Percentiles rank a stretch among this genome's conserved stretches.
Conservation (phyloP, 23 tunicate species). For the Ciona savignyi region DNA sequence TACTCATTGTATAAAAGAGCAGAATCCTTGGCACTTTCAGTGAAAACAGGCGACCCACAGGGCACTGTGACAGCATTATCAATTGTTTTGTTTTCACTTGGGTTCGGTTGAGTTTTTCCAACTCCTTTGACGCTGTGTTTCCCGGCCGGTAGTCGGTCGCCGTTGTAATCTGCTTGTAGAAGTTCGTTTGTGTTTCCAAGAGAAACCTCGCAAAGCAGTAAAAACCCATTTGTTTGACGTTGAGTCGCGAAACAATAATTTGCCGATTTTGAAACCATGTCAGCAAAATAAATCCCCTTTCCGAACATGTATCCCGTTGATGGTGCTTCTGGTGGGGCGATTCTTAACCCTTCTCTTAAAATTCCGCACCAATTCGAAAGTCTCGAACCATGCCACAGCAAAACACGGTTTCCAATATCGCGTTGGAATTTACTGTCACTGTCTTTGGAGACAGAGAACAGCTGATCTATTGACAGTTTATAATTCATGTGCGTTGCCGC, state of each 20-base stretch:
- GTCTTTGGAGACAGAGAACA: conserved; percentile 33
- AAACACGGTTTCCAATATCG: conserved; percentile 36
- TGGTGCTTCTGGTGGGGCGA: conserved; percentile 89
- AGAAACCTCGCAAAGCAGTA: conserved; percentile 72
- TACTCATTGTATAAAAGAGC: neutral
- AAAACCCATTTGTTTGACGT: conserved; percentile 57
- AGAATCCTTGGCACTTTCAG: neutral
- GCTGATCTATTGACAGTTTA: conserved; percentile 22
- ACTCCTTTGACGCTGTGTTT: conserved; percentile 61
- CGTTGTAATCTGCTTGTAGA: conserved; percentile 46
- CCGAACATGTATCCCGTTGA: conserved; percentile 78
- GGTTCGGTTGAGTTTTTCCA: conserved; percentile 50
- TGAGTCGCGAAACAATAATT: conserved; percentile 59
- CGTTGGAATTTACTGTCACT: conserved; percentile 22
- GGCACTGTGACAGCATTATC: neutral
- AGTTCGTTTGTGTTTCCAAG: conserved; percentile 55
- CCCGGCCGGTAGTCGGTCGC: conserved; percentile 46
- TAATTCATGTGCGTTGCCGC: conserved; percentile 32
- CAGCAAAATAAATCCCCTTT: conserved; percentile 84
- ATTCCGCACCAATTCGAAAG: conserved; percentile 78
- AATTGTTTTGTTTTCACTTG: neutral
- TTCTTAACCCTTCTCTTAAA: conserved; percentile 53
- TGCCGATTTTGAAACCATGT: conserved; percentile 79
- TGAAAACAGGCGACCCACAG: neutral
- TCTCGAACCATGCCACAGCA: conserved; percentile 87